These are phyloP conservation scores for Solea solea DNA, from an alignment of 2,113 vertebrate species.

Conservation along the genomic window DNA sequence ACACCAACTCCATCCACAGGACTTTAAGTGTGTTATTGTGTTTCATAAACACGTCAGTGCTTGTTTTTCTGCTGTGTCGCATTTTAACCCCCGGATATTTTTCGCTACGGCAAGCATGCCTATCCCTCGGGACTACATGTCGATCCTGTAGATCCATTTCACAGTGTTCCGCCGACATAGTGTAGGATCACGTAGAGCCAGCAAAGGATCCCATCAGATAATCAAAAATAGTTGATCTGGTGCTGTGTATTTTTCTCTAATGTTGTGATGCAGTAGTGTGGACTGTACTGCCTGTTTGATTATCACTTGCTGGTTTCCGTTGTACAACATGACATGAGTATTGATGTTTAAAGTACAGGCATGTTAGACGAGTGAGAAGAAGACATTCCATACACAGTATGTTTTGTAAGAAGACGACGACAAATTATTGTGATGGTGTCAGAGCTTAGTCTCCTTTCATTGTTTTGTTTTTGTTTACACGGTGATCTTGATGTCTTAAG, in stretches of 20 bases:
- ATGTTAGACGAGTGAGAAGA: background rate
- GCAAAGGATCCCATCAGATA: slow-evolving; percentile 7
- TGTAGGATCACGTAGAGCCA: slow-evolving; percentile 6
- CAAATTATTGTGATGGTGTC: slow-evolving; percentile 23
- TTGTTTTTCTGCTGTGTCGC: slow-evolving; percentile 29
- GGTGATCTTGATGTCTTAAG: slow-evolving; percentile 56
- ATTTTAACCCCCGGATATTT: slow-evolving; percentile 24
- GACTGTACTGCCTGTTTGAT: slow-evolving; percentile 15
- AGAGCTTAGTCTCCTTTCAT: slow-evolving; percentile 26
- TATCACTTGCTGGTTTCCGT: slow-evolving; percentile 47
- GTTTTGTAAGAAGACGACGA: slow-evolving; percentile 29
- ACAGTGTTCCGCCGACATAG: slow-evolving; percentile 13
- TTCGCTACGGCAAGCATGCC: slow-evolving; percentile 58
- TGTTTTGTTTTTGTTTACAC: slow-evolving; percentile 56
- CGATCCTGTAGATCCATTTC: slow-evolving; percentile 41
- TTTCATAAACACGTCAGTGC: slow-evolving; percentile 57
- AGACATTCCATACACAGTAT: slow-evolving; percentile 12
- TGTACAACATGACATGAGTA: slow-evolving; percentile 19
- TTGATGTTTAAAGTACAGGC: slow-evolving; percentile 5
- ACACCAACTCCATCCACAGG: slow-evolving; percentile 24
- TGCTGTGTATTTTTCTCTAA: slow-evolving; percentile 19
- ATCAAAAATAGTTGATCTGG: slow-evolving; percentile 16
- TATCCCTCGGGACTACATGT: slow-evolving; percentile 44
- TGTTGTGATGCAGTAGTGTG: slow-evolving; percentile 20
- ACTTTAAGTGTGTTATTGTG: slow-evolving; percentile 37